Evolutionary conservation across 2,888 invertebrate genomes (phyloP).

Genomic region (Cataglyphis rosenhaueri): DNA sequence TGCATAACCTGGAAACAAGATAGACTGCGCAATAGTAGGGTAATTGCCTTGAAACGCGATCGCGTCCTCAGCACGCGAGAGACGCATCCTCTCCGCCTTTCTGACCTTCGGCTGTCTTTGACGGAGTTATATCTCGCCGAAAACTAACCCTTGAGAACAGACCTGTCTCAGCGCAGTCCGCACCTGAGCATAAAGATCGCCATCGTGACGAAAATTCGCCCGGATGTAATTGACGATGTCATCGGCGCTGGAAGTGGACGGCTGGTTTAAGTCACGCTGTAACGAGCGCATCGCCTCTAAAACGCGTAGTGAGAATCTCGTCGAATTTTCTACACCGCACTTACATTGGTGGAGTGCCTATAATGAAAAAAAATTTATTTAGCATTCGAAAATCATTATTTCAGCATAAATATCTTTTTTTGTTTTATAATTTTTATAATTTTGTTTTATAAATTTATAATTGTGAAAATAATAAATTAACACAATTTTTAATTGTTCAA

Average conservation of each 20-base stretch:
- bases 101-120: slow-evolving; percentile 25
- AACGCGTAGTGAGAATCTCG: slow-evolving; percentile 75
- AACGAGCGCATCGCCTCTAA: slow-evolving; percentile 77
- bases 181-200: slow-evolving; percentile 77
- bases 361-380: neutral
- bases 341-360: slow-evolving; percentile 50
- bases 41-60: slow-evolving; percentile 67
- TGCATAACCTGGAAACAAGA: slow-evolving; percentile 60
- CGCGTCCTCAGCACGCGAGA: slow-evolving; percentile 63
- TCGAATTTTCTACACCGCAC: slow-evolving; percentile 65
- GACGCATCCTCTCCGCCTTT: slow-evolving; percentile 52
- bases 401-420: neutral
- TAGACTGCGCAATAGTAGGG: slow-evolving; percentile 54
- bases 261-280: slow-evolving; percentile 53
- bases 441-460: neutral
- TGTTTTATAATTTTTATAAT: neutral
- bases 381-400: neutral
- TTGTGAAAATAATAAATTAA: neutral
- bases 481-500: neutral
- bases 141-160: slow-evolving; percentile 76
- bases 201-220: slow-evolving; percentile 71
- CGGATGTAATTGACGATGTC: slow-evolving; percentile 74
- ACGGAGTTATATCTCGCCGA: slow-evolving; percentile 7
- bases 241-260: slow-evolving; percentile 59
- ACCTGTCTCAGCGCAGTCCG: slow-evolving; percentile 74